Conservation (phyloP, 2,888 invertebrate species). For the Imbricaverruca yamaguchii region DNA sequence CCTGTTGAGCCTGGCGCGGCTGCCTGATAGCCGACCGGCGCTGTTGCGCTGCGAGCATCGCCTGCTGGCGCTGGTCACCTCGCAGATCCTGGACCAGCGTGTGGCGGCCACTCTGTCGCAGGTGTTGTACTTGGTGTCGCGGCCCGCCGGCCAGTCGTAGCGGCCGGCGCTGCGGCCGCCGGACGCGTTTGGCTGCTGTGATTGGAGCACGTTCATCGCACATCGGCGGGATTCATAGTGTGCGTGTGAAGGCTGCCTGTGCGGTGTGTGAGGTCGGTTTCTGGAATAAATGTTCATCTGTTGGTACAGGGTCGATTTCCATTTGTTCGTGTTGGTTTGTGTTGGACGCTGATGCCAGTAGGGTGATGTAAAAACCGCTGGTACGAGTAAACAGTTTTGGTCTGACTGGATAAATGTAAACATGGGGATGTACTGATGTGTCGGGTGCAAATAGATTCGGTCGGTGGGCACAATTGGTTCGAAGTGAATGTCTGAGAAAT, state of each 20-base stretch:
- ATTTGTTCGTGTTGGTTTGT: no score
- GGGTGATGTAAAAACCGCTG: no score
- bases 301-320: background rate
- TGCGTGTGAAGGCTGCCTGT: background rate
- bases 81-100: conserved; percentile 87
- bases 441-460: no score
- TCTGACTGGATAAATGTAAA: no score
- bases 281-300: conserved; percentile 19
- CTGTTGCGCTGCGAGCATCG: conserved; percentile 92
- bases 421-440: no score
- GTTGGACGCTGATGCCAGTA: no score
- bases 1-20: conserved; percentile 75
- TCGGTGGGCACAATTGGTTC: no score
- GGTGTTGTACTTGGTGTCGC: conserved; percentile 32
- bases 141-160: background rate
- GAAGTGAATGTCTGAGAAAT: no score
- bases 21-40: conserved; percentile 41
- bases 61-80: conserved; percentile 89
- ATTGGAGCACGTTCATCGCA: background rate
- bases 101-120: conserved; percentile 34
- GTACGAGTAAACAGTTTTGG: no score
- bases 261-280: background rate
- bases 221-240: conserved; percentile 6
- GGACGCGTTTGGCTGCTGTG: background rate
- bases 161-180: background rate